Conservation (phyloP, 2,113 vertebrate genomes). For the Anarhynchus alexandrinus region DNA sequence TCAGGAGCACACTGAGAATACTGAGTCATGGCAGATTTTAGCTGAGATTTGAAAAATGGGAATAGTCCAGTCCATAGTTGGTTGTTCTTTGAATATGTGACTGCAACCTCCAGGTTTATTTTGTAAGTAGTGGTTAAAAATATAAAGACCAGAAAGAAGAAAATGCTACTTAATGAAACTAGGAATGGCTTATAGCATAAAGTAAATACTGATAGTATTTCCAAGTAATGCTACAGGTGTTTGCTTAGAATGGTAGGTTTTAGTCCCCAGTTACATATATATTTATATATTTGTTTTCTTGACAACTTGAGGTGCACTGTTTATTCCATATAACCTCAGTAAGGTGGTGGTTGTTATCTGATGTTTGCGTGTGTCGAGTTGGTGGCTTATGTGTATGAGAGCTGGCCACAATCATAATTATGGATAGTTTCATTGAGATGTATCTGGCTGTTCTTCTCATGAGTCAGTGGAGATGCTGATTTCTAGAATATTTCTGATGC, state of each 20-base stretch:
- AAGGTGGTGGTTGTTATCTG: neutral
- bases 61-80: neutral
- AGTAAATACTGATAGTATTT: neutral
- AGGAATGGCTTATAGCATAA: neutral
- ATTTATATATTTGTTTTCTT: neutral
- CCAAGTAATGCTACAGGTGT: neutral
- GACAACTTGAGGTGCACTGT: neutral
- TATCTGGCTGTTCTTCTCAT: neutral
- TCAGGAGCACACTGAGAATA: neutral
- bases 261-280: neutral
- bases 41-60: neutral
- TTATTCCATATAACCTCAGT: neutral
- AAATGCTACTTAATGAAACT: neutral
- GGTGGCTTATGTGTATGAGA: neutral
- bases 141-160: neutral
- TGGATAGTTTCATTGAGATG: neutral
- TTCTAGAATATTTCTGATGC: neutral
- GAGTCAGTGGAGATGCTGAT: neutral
- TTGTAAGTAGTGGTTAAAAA: neutral
- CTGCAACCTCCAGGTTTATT: neutral
- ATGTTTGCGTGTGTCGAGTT: neutral
- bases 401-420: neutral
- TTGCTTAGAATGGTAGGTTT: neutral
- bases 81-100: neutral
- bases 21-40: neutral